Base-by-base conservation (phyloP, 2,113 vertebrate genomes). In the Semicossyphus pulcher region DNA sequence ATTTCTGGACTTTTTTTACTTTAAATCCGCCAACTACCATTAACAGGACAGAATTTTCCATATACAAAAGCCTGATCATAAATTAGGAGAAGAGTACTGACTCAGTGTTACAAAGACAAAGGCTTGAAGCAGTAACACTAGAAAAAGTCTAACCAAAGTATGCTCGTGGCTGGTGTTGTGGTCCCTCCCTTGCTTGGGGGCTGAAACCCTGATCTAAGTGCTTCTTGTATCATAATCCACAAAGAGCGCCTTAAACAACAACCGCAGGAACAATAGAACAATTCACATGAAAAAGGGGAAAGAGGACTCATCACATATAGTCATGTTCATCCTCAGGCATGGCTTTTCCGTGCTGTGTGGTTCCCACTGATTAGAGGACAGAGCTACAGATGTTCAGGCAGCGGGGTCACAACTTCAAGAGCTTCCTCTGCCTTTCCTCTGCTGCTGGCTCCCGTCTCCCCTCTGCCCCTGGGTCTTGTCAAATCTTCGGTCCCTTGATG, bases 401-500 rank as follows among this genome's bases (percentile, higher is more conserved):
- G 36, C 57, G 52, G 32, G 48, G 84, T 87, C 86, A 52, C 65
- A 52, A 61, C 64, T 72, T 83, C 49, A 74, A 80, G 64, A 78
- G 78, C 73, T 81, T 83, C 70, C 72, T 37, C 60, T 57, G 76
- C 76, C 45, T 84, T 85, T 86, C 64, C 69, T 79, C 76, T 68
- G 34, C 78, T 59, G 78, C 83, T 87, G 56, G 69, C 65, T 87
- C 62, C 71, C 54, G 74, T 73, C 86, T 76, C 70, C 41, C 41
- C 28, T 69, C 69, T 21, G 58, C 70, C 62, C 14, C 83, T 85
- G 86, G 80, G 72, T 84, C 81, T 88, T 64, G 79, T 92, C 88
- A 91, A 84, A 72, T 54, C 41, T 34, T 58, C 70, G 62, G 59
- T 68, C 73, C 57, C 31, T 29, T 28, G 52, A 72, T 73, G 80